These are phyloP conservation scores for Dinocampus coccinellae DNA, from an alignment of 2,888 invertebrate species.

Conservation along the genomic window DNA sequence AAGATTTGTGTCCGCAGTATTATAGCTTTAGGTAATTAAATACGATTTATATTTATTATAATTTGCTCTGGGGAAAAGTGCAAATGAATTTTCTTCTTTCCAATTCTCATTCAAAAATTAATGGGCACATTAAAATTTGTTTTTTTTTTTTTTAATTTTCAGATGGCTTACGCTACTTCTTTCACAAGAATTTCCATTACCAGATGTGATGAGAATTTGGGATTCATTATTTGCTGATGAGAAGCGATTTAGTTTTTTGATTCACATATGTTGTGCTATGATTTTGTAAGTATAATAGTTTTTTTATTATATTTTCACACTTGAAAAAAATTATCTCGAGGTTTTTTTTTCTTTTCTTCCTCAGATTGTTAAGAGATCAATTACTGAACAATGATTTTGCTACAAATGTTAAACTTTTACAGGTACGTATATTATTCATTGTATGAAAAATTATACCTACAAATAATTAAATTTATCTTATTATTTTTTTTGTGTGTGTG, in stretches of 20 bases:
- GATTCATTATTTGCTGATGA: slow-evolving; percentile 95
- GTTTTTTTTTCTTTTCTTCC: slow-evolving; percentile 50
- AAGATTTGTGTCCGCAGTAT: slow-evolving; percentile 94
- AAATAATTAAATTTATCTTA: slow-evolving; percentile 21
- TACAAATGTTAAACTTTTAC: slow-evolving; percentile 91
- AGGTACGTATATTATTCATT: slow-evolving; percentile 70
- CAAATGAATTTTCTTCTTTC: background rate
- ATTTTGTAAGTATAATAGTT: slow-evolving; percentile 82
- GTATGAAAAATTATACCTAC: background rate
- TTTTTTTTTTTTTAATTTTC: slow-evolving; percentile 31
- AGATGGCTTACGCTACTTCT: slow-evolving; percentile 96
- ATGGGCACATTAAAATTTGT: no score
- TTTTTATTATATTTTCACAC: slow-evolving; percentile 9
- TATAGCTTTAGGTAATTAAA: slow-evolving; percentile 86
- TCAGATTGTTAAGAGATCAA: slow-evolving; percentile 85
- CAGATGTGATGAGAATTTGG: slow-evolving; percentile 98
- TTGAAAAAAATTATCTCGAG: slow-evolving; percentile 8
- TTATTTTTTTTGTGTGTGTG: background rate
- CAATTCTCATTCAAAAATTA: background rate
- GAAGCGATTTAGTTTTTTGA: slow-evolving; percentile 90
- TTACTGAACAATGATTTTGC: slow-evolving; percentile 92
- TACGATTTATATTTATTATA: background rate
- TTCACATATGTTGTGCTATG: slow-evolving; percentile 97
- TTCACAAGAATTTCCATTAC: slow-evolving; percentile 97
- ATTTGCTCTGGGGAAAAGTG: background rate